Percentiles rank a stretch among this genome's conserved stretches.
These are phyloP conservation scores for Alsophila aescularia DNA, from an alignment of 2,888 invertebrate genomes.

Conservation along the genomic window DNA sequence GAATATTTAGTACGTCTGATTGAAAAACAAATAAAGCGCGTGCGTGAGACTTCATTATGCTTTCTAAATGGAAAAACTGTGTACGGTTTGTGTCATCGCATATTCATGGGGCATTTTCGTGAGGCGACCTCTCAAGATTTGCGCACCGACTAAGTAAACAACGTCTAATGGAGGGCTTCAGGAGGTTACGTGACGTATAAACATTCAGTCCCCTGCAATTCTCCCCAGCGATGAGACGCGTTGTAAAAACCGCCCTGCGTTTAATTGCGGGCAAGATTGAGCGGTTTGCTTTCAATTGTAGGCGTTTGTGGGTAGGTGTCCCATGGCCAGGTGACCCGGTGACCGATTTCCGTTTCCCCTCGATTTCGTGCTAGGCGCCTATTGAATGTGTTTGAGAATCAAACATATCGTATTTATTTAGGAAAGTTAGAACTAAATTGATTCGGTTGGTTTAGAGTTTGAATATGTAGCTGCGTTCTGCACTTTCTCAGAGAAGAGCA, in stretches of 20 bases:
- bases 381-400: slow-evolving; percentile 31
- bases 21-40: slow-evolving; percentile 72
- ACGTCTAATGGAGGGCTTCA: slow-evolving; percentile 80
- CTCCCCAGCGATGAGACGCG: slow-evolving; percentile 41
- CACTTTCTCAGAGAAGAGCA: no score
- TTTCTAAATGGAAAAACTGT: slow-evolving; percentile 82
- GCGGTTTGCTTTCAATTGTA: slow-evolving; percentile 23
- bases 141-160: slow-evolving; percentile 80
- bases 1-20: slow-evolving; percentile 57
- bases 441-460: slow-evolving; percentile 11
- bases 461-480: no score
- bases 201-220: slow-evolving; percentile 64
- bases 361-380: slow-evolving; percentile 25
- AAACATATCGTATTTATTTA: slow-evolving; percentile 28
- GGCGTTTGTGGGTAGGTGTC: slow-evolving; percentile 14
- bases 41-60: slow-evolving; percentile 80
- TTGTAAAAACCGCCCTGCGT: slow-evolving; percentile 30
- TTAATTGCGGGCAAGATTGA: slow-evolving; percentile 30
- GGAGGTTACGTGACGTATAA: slow-evolving; percentile 69
- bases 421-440: slow-evolving; percentile 11
- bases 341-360: slow-evolving; percentile 33
- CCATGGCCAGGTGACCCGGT: slow-evolving; percentile 28
- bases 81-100: slow-evolving; percentile 84
- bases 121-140: slow-evolving; percentile 82
- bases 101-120: slow-evolving; percentile 84